Evolutionary conservation across 2,888 invertebrate species (phyloP), one percentile per base, ranked within the genome.

Genomic region (Phorcus lineatus): DNA sequence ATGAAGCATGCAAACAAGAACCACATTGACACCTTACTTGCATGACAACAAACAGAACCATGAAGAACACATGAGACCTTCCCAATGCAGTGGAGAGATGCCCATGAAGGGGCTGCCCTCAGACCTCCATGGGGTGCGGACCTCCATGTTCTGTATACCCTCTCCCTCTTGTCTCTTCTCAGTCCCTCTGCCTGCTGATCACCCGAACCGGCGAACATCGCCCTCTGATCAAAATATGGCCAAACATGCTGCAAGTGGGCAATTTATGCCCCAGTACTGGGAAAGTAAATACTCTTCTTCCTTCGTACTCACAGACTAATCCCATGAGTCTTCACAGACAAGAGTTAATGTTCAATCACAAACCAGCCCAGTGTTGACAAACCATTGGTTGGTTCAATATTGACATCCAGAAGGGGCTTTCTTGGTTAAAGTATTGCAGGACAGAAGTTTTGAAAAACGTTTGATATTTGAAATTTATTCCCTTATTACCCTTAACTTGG

Each of bases 181-280:
- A 70, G 70, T 70, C 31, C 70, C 70, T 11, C 70, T 70, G 70
- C 70, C 31, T 36, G 70, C 36, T 7, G 70, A 70, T 31, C 70
- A 70, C 70, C 70, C 31, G 40, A 36, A 19, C 70, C 70, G 70
- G 70, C 70, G 70, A 70, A 70, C 70, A 19, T 70, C 70, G 70
- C 70, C 70, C 36, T 70, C 70, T 2, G 70, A 70, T 70, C 70
- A 70, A 70, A 70, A 70, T 70, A 70, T 70, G 70, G 70, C 70
- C 70, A 70, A 70, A 70, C 70, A 36, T 40, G 36, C 70, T 28
- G 70, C 31, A 70, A 40, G 70, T 40, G 70, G 70, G 70, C 70
- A 70, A n/a, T 70, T 70, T 36, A 70, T 70, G 70, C 70, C 70
- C 70, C 70, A 70, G 70, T 70, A 70, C 36, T 70, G 70, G 70